These are phyloP conservation scores for Sarcophilus harrisii DNA, from an alignment of 2,797 vertebrate species.

Conservation along the genomic window DNA sequence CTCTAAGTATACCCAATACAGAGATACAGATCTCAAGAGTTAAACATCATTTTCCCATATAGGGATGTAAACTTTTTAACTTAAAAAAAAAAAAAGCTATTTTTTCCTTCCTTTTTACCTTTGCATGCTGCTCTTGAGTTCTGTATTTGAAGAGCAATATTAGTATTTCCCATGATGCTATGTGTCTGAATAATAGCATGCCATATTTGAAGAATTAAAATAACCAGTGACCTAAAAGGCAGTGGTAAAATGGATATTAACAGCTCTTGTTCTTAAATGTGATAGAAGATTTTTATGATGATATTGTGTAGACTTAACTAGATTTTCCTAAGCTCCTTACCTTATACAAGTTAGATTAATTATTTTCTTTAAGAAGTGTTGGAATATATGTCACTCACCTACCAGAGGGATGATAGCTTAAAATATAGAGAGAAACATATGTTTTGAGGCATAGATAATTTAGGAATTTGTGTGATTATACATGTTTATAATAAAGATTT, in stretches of 20 bases:
- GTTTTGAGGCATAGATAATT: background rate
- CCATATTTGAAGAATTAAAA: background rate
- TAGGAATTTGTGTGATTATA: background rate
- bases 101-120: too few species aligned
- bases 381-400: background rate
- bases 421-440: background rate
- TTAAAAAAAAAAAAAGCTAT: too few species aligned
- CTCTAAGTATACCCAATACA: too few species aligned
- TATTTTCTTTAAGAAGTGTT: background rate
- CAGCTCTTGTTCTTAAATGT: background rate
- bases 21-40: too few species aligned
- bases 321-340: background rate
- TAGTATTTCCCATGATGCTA: background rate
- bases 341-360: background rate
- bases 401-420: background rate
- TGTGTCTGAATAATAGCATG: background rate
- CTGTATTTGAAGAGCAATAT: background rate
- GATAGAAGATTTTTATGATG: background rate
- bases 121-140: too few species aligned
- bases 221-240: background rate
- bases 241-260: background rate
- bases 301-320: background rate
- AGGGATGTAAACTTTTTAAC: too few species aligned
- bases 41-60: too few species aligned
- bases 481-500: background rate